These are phyloP conservation scores for Drosophila baimaii DNA, from an alignment of 1,140 invertebrate species.

Conservation along the genomic window DNA sequence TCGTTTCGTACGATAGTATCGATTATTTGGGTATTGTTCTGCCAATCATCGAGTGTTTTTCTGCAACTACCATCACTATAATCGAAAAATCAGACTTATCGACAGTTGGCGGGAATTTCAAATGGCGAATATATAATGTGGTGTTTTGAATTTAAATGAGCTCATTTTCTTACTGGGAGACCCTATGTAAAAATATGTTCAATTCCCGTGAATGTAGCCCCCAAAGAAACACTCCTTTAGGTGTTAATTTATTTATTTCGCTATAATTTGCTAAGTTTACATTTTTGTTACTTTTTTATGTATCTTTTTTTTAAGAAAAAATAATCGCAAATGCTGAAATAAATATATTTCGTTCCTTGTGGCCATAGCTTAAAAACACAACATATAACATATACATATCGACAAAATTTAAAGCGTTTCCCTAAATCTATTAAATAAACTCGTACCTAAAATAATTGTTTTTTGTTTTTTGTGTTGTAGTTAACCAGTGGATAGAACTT, in stretches of 20 bases:
- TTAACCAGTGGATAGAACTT: constrained; percentile 47
- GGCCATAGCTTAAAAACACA: constrained; percentile 61
- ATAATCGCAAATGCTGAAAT: constrained; percentile 55
- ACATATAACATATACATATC: constrained; percentile 54
- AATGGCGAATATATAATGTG: too few species aligned
- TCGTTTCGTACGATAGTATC: too few species aligned
- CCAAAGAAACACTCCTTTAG: background rate
- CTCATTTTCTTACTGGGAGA: too few species aligned
- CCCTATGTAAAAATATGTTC: too few species aligned
- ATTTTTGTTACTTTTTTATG: constrained; percentile 23
- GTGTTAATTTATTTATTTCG: constrained; percentile 47
- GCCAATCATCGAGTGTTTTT: too few species aligned
- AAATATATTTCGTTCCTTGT: constrained; percentile 26
- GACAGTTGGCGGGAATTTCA: too few species aligned
- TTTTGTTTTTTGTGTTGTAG: constrained; percentile 25
- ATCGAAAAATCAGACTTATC: too few species aligned
- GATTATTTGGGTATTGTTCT: too few species aligned
- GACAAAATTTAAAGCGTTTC: constrained; percentile 34
- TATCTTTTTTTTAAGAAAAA: constrained; percentile 44
- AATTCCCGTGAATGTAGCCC: too few species aligned
- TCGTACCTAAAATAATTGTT: constrained; percentile 10
- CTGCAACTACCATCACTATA: too few species aligned
- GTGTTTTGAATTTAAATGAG: too few species aligned
- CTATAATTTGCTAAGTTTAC: constrained; percentile 67
- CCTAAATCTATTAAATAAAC: constrained; percentile 12